phyloP scores from a whole-genome alignment of 92 coral and sea anemone genomes.

The Palythoa caribaeorum region DNA sequence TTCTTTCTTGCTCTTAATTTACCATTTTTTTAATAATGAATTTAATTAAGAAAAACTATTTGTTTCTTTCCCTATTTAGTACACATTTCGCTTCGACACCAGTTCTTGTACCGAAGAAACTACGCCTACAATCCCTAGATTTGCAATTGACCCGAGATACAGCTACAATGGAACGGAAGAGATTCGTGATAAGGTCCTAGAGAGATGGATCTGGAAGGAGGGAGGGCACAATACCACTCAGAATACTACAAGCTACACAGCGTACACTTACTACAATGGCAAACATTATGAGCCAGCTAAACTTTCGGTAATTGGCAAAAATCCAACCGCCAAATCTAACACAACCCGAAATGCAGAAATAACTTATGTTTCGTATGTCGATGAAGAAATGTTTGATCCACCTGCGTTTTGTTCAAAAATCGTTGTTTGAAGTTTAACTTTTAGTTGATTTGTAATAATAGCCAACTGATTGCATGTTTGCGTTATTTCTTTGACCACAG shows the following conservation, averaged over 20 bases:
- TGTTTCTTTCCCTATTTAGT: background rate
- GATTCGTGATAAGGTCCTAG: background rate
- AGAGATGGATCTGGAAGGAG: slow-evolving; percentile 1
- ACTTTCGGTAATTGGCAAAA: background rate
- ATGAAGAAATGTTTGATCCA: background rate
- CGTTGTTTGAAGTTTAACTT: background rate
- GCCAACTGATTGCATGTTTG: no score
- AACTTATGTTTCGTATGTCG: background rate
- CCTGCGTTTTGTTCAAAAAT: background rate
- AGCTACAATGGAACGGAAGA: slow-evolving; percentile 4
- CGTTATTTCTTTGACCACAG: no score
- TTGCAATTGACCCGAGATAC: background rate
- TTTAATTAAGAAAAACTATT: no score
- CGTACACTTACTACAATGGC: background rate
- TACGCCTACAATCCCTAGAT: background rate
- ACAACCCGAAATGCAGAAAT: background rate
- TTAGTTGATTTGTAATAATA: no score
- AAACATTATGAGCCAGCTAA: background rate
- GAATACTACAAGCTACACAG: no score
- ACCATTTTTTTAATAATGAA: no score
- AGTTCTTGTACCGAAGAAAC: background rate
- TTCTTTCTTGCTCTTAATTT: no score
- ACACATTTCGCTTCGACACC: background rate
- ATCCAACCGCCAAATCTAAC: background rate
- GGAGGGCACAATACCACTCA: background rate